Conservation (phyloP, 2,888 invertebrate genomes). For the Sipunculus nudus region DNA sequence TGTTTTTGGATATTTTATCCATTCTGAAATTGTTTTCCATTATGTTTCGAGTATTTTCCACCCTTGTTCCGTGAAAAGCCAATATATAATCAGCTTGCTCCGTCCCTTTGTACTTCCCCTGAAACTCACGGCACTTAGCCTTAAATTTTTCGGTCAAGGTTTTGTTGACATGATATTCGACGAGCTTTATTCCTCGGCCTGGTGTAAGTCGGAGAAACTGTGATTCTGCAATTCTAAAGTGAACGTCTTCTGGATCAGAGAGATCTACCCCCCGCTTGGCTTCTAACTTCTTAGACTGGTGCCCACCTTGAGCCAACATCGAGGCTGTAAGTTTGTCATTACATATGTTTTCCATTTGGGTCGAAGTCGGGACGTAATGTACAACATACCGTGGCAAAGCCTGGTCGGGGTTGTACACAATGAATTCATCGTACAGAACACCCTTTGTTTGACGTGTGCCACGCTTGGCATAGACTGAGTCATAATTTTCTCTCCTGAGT, state of each 20-base stretch:
- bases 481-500: constrained; percentile 14
- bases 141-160: constrained; percentile 11
- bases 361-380: too few relatives aligned
- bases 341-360: too few relatives aligned
- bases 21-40: constrained; percentile 25
- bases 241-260: constrained; percentile 11
- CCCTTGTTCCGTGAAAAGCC: constrained; percentile 30
- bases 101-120: constrained; percentile 6
- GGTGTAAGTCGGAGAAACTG: constrained; percentile 17
- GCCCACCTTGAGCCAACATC: too few relatives aligned
- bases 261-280: neutral
- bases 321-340: too few relatives aligned
- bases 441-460: constrained; percentile 13
- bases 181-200: neutral
- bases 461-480: constrained; percentile 25
- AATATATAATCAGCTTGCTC: constrained; percentile 6
- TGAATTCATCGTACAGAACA: constrained; percentile 26
- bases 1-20: too few relatives aligned
- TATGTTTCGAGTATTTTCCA: constrained; percentile 17
- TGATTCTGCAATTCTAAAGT: constrained; percentile 29
- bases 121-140: constrained; percentile 3
- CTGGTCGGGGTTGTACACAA: constrained; percentile 25
- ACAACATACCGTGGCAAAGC: constrained; percentile 24
- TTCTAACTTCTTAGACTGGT: neutral
- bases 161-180: constrained; percentile 25